Evolutionary conservation across 2,888 invertebrate species (phyloP), one percentile per base, ranked within the genome.

Genomic region (Pandemis corylana): DNA sequence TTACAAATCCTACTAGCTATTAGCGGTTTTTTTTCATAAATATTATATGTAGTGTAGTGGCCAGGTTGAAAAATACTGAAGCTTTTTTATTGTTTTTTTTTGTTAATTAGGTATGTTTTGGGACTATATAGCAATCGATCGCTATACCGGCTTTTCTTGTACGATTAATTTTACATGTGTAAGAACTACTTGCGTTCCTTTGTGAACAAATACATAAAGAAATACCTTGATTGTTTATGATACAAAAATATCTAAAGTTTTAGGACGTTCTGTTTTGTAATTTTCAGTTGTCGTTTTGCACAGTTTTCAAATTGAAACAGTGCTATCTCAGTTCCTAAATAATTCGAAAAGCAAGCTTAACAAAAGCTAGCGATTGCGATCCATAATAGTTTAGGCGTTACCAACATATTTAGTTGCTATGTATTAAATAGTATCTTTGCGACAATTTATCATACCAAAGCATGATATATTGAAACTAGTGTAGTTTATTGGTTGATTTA

Each of bases 361-460:
- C 7, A 13, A 42, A 62, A 7, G 41, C 62, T 42, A 75, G 70
- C 67, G 68, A 78, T 78, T 80, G 80, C 80, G 62, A 71, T 64
- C 62, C 49, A 66, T 77, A 77, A 71, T 77, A 28, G 42, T 9
- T 7, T 15, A 80, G 79, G 80, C 79, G 77, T 76, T 20, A 20
- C 13, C n/a, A 0, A n/a, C n/a, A 10, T 10, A 46, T 46, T 10
- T 44, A 44, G 42, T 9, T 46, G 20, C 20, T 20, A 20, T 7
- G 9, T 44, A 44, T 7, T 44, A 1, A 44, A 44, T 44, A 44
- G 1, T 49, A 12, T 49, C 12, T 20, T 59, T 28, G 28, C 7
- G 20, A 56, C 20, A 7, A 51, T n/a, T n/a, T 46, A 46, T 46
- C 46, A 12, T 12, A 46, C 12, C 4, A 46, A 46, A 46, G 12